A percentile compares a stretch with the other conserved stretches of the same genome.
These are phyloP conservation scores for Callospermophilus lateralis DNA, from an alignment of 2,113 vertebrate species.

Conservation along the genomic window DNA sequence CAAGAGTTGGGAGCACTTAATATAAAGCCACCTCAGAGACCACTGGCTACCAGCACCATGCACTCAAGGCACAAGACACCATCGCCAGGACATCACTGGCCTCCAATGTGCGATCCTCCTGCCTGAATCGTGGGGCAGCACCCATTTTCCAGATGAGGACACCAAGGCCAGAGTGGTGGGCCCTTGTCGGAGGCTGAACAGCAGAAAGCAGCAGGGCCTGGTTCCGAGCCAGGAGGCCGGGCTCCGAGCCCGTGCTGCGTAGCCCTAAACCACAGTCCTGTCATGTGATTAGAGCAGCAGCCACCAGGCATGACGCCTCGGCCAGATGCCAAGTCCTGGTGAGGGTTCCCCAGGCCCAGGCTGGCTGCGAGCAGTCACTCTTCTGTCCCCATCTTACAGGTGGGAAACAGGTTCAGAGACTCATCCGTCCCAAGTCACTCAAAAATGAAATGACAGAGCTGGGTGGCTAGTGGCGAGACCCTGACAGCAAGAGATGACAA, in stretches of 20 bases:
- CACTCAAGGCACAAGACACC: too few species aligned
- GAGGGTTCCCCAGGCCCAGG: neutral
- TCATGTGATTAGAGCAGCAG: rapidly evolving
- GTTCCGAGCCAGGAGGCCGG: neutral
- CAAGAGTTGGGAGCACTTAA: neutral
- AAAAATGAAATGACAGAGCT: neutral
- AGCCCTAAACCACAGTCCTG: neutral
- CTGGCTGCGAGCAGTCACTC: neutral
- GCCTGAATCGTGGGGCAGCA: too few species aligned
- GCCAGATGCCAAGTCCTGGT: neutral
- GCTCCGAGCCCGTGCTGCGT: rapidly evolving
- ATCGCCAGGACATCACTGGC: too few species aligned
- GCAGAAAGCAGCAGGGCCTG: too few species aligned
- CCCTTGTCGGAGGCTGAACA: too few species aligned
- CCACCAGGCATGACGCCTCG: rapidly evolving
- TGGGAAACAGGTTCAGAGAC: neutral
- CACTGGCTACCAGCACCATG: too few species aligned
- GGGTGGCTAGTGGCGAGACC: neutral
- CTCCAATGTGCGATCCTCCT: too few species aligned
- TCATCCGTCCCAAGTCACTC: neutral
- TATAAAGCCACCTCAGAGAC: neutral
- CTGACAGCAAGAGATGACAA: neutral
- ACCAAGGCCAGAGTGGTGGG: too few species aligned
- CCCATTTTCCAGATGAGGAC: too few species aligned
- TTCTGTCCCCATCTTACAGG: neutral